Evolutionary conservation across 64 coral and sea anemone species (phyloP).

Genomic region (Stylophora pistillata): DNA sequence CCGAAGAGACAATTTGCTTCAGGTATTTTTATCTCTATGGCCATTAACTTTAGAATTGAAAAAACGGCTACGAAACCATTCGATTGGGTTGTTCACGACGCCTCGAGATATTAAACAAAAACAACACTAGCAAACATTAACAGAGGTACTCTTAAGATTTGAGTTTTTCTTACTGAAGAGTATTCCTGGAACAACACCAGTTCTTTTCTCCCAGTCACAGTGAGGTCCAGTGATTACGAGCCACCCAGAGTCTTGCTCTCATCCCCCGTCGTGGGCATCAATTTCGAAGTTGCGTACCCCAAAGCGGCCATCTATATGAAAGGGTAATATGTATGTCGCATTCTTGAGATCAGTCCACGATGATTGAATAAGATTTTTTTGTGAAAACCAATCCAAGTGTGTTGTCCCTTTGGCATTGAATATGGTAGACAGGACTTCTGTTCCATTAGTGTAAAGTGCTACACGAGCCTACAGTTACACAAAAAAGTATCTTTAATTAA

Average conservation of each 20-base stretch:
- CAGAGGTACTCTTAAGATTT: too few relatives aligned
- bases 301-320: neutral
- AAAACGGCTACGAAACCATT: too few relatives aligned
- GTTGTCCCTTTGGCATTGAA: neutral
- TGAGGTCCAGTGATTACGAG: neutral
- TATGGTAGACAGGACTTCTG: neutral
- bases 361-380: conserved; percentile 6
- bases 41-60: too few relatives aligned
- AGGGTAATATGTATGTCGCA: neutral
- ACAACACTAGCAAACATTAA: too few relatives aligned
- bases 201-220: neutral
- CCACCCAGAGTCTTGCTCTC: neutral
- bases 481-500: neutral
- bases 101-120: too few relatives aligned
- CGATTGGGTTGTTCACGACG: too few relatives aligned
- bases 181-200: neutral
- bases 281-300: conserved; percentile 15
- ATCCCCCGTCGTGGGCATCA: neutral
- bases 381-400: conserved; percentile 8
- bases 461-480: neutral
- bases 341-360: conserved; percentile 35
- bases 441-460: conserved; percentile 15
- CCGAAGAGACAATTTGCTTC: too few relatives aligned
- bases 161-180: too few relatives aligned
- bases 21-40: too few relatives aligned